These are phyloP conservation scores for Plestiodon gilberti DNA, from an alignment of 2,113 vertebrate species.

Conservation along the genomic window DNA sequence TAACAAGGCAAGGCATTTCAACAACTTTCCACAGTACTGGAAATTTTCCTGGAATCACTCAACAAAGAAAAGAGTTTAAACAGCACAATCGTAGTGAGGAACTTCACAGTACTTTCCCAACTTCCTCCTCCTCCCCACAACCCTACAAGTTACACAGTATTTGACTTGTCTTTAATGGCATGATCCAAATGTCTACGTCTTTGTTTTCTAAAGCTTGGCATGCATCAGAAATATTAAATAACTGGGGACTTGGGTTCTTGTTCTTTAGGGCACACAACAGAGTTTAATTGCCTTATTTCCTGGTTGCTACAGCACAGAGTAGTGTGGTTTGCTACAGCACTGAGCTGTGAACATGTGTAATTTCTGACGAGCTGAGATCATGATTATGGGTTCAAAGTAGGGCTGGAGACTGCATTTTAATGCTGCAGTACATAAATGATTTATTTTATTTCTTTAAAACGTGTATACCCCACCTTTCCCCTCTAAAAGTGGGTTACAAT, in stretches of 20 bases:
- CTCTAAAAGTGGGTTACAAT: too few relatives aligned
- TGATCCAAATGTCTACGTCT: neutral
- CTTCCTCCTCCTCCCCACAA: neutral
- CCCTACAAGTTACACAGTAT: neutral
- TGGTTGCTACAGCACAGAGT: neutral
- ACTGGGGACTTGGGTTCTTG: neutral
- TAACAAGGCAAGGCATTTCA: constrained; percentile 14
- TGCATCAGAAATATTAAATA: neutral
- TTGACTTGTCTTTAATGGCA: neutral
- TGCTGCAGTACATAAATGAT: too few relatives aligned
- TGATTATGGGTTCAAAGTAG: too few relatives aligned
- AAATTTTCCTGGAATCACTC: constrained; percentile 27
- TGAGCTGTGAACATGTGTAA: neutral
- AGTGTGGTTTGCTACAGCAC: neutral
- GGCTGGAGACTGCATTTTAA: too few relatives aligned
- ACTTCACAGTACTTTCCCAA: neutral
- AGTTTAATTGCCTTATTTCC: too few relatives aligned
- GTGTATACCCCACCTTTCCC: too few relatives aligned
- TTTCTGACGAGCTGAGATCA: too few relatives aligned
- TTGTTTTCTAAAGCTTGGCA: neutral
- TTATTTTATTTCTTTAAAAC: too few relatives aligned
- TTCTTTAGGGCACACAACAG: neutral
- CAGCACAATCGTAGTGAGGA: neutral
- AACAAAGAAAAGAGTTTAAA: constrained; percentile 11
- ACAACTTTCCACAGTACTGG: constrained; percentile 13